Base-by-base conservation (phyloP, 2,113 vertebrate species). In the Neodontobutis hainanensis region DNA sequence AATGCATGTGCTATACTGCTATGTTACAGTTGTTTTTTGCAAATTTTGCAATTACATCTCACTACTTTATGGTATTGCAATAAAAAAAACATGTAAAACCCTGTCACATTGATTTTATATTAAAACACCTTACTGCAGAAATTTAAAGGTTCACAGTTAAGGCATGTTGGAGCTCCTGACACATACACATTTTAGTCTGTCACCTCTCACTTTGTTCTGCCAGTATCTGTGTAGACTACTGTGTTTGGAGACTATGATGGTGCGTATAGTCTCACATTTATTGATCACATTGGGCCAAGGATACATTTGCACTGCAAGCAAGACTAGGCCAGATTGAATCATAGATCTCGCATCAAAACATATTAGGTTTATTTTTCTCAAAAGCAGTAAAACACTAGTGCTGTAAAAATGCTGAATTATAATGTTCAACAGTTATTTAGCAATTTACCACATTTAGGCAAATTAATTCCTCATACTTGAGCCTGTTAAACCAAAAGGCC, bases 391-490 rank as follows among this genome's bases (percentile, higher is more conserved):
- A 4, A 6, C 14, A 70, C 73, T 34, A 11, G 8, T 50, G 44
- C 61, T 14, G 7, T 51, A 51, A 68, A 60, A 19, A 45, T 74
- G 55, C 43, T 68, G 48, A 34, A 74, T 70, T 51, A 19, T 34
- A 7, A 48, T 57, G 44, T 36, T 80, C 56, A 70, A 66, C 75
- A 66, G 65, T 73, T 65, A 10, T 16, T 43, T 19, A 60, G 52
- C 55, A 65, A 65, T 81, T 82, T 64, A 47, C 40, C 53, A 44
- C 11, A 12, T 72, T 72, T 53, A 40, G 51, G 44, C 27, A 34
- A 69, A 72, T 81, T 75, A 44, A 9, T 58, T 60, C 52, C 11
- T 66, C 64, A 62, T 61, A 77, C 76, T 81, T 2, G 0, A 73
- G 43, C 15, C 27, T 50, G 52, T 40, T 34, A 47, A 57, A 66